Evolutionary conservation across 2,797 vertebrate genomes (phyloP).

Genomic region (Tachyglossus aculeatus): DNA sequence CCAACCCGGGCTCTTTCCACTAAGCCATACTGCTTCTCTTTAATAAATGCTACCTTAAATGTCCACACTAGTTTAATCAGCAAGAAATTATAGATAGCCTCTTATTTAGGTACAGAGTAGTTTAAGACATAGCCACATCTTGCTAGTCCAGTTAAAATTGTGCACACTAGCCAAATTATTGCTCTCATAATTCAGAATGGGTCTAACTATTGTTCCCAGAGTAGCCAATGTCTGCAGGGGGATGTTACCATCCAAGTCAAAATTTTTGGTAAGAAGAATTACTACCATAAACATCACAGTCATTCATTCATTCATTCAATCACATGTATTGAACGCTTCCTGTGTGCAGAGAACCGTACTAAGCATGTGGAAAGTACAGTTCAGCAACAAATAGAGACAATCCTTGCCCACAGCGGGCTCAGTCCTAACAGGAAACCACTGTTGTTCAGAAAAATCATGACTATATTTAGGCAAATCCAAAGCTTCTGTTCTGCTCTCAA

Average conservation of each 20-base stretch:
- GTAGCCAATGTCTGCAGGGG: slow-evolving; percentile 2
- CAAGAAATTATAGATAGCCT: slow-evolving; percentile 55
- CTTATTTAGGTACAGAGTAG: slow-evolving; percentile 38
- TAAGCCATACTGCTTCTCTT: no score
- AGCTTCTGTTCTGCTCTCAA: not conserved
- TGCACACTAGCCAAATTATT: slow-evolving; percentile 14
- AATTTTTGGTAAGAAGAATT: no score
- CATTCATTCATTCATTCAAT: not conserved
- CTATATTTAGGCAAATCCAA: not conserved
- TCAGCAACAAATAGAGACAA: no score
- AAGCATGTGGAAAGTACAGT: no score
- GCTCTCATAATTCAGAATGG: slow-evolving; percentile 26
- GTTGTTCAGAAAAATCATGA: not conserved
- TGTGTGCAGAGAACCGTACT: no score
- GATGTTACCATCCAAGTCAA: no score
- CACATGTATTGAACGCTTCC: no score
- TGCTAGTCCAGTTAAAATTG: slow-evolving; percentile 22
- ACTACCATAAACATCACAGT: not conserved
- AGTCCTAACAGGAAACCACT: not conserved
- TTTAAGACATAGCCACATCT: slow-evolving; percentile 41
- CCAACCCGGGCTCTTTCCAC: no score
- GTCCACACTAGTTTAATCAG: no score
- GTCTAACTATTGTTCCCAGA: slow-evolving; percentile 24
- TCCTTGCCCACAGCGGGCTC: no score
- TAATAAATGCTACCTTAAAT: no score